Base-by-base conservation (phyloP, 1,140 invertebrate species). In the Cephus cinctus region DNA sequence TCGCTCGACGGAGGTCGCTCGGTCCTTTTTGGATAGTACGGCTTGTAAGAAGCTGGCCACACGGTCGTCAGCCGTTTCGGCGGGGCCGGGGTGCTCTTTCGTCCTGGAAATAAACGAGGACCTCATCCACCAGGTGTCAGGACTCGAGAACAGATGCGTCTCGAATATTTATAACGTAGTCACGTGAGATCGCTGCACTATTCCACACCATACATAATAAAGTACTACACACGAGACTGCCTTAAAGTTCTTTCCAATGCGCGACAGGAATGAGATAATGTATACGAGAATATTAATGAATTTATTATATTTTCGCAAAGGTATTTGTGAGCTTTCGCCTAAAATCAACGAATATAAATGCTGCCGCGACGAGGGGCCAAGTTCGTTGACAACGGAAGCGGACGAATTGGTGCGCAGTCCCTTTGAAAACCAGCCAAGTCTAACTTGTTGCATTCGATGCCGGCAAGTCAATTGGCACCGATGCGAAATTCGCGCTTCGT, bases 91-190 rank as follows among this genome's bases (percentile, higher is more conserved):
- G 66, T 74, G 52, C 63, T 65, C 56, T 71, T 63, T 57, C 59
- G 68, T 48, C 69, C 71, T 74, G 71, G 55, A 74, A 73, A 57
- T 58, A 72, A 52, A 71, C 63, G 60, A 71, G 67, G 63, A 67
- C 57, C 59, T 70, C 67, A 70, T 70, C 65, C 61, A 68, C 63
- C 58, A 65, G 54, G 50, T 48, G 53, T 40, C 48, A 62, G 50
- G 52, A 57, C 34, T 39, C 43, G 38, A 43, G 48, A 45, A 47
- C 31, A 18, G 14, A 14, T 43, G 4, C 20, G 18, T 22, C 16
- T 1, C n/a, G 34, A 21, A 42, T 31, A 18, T 5, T 4, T 34
- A 1, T 47, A 12, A 32, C 19, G 14, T 16, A 21, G 19, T 16
- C n/a, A 15, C n/a, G 44, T n/a, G 12, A 8, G 3, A 19, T 5